phyloP scores from a whole-genome alignment of 2,797 vertebrate species.

The Pseudomugil gertrudae region DNA sequence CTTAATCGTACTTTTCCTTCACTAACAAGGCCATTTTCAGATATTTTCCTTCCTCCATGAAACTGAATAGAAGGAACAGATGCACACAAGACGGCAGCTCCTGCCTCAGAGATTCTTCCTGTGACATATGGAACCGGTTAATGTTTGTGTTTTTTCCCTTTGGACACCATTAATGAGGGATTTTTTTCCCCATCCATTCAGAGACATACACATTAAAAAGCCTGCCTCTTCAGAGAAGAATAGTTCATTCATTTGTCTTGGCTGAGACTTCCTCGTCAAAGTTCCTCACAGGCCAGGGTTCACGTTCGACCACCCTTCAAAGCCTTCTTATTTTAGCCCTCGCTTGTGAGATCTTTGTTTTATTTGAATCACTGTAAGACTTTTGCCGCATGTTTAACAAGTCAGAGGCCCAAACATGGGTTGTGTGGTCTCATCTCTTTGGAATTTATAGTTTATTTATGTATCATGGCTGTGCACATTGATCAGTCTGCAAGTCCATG shows the following conservation, averaged over 20 bases:
- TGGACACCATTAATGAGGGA: slow-evolving; percentile 70
- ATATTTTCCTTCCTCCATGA: neutral
- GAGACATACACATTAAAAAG: slow-evolving; percentile 13
- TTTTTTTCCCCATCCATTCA: slow-evolving; percentile 41
- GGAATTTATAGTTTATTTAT: slow-evolving; percentile 56
- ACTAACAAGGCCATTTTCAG: slow-evolving; percentile 1
- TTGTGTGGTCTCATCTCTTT: slow-evolving; percentile 22
- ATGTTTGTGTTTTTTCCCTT: slow-evolving; percentile 57
- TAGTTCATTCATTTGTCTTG: slow-evolving; percentile 25
- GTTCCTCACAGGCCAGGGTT: slow-evolving; percentile 11
- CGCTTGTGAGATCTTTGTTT: slow-evolving; percentile 2
- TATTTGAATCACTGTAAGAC: slow-evolving; percentile 27
- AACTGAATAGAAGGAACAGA: slow-evolving; percentile 42
- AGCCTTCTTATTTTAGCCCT: slow-evolving; percentile 30
- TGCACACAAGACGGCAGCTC: slow-evolving; percentile 33
- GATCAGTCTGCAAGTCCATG: slow-evolving; percentile 40
- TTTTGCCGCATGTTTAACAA: slow-evolving; percentile 13
- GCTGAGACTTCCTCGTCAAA: slow-evolving; percentile 20
- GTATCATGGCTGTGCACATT: slow-evolving; percentile 29
- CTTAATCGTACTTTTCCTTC: neutral
- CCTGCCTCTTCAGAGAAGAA: slow-evolving; percentile 14
- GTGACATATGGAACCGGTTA: slow-evolving; percentile 73
- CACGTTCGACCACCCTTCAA: slow-evolving; percentile 18
- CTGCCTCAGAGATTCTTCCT: slow-evolving; percentile 57
- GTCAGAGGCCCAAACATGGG: slow-evolving; percentile 32